Conservation (phyloP, 2,888 invertebrate species). For the Calliscelio sp. region DNA sequence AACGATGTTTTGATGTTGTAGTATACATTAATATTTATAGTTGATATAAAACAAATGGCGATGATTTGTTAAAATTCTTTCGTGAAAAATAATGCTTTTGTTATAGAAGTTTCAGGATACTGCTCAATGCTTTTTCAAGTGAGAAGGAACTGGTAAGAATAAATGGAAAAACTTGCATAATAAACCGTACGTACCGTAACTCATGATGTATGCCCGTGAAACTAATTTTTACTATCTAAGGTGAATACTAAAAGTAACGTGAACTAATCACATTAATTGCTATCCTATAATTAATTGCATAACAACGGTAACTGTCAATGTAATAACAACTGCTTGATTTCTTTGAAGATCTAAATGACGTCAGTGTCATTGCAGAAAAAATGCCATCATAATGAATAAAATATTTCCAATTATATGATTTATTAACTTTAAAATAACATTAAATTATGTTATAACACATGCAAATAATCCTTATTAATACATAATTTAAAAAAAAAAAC, state of each 20-base stretch:
- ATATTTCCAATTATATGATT: background rate
- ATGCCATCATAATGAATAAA: constrained; percentile 20
- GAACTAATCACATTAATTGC: constrained; percentile 66
- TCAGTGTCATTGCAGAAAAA: constrained; percentile 29
- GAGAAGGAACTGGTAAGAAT: constrained; percentile 40
- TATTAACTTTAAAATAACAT: no score
- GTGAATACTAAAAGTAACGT: constrained; percentile 49
- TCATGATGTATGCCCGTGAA: constrained; percentile 53
- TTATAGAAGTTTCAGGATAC: constrained; percentile 16
- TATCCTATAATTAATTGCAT: constrained; percentile 68
- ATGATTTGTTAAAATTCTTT: no score
- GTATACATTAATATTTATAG: constrained; percentile 20
- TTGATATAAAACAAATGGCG: background rate
- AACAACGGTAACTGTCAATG: constrained; percentile 56
- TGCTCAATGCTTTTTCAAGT: constrained; percentile 24
- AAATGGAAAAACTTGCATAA: constrained; percentile 30
- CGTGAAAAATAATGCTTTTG: no score
- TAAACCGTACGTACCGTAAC: constrained; percentile 46
- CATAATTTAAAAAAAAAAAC: no score
- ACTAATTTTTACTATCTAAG: constrained; percentile 66
- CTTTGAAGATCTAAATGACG: constrained; percentile 54
- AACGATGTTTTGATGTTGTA: constrained; percentile 13
- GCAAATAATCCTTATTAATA: no score
- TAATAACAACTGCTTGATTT: constrained; percentile 47
- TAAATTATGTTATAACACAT: no score